Evolutionary conservation across 2,888 invertebrate species (phyloP).

Genomic region (Melangyna quadrimaculata): DNA sequence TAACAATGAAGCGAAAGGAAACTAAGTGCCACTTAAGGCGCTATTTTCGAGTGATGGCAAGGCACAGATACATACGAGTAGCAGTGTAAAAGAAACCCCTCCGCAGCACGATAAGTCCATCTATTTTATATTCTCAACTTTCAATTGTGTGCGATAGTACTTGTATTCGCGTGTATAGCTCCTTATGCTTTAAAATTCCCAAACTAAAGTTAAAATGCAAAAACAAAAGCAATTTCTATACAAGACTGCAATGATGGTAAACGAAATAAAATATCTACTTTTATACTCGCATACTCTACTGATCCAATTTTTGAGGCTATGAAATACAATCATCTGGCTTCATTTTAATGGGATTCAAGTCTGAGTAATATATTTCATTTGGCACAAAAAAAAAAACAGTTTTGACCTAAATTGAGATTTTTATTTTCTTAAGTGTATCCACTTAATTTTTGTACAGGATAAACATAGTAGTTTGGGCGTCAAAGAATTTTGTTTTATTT

Average conservation of each 20-base stretch:
- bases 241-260: slow-evolving; percentile 11
- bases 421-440: too few relatives aligned
- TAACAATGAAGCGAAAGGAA: slow-evolving; percentile 65
- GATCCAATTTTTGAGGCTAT: slow-evolving; percentile 47
- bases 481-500: background rate
- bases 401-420: slow-evolving; percentile 41
- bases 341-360: slow-evolving; percentile 49
- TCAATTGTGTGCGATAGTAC: background rate
- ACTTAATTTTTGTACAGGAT: too few relatives aligned
- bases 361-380: slow-evolving; percentile 49
- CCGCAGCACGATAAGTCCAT: slow-evolving; percentile 53
- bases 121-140: slow-evolving; percentile 29
- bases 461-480: background rate
- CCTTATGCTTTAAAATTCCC: background rate
- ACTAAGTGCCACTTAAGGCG: slow-evolving; percentile 63
- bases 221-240: slow-evolving; percentile 9
- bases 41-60: slow-evolving; percentile 38
- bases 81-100: background rate
- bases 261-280: slow-evolving; percentile 4
- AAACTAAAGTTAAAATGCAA: slow-evolving; percentile 26
- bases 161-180: background rate
- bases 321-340: slow-evolving; percentile 22
- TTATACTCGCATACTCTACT: slow-evolving; percentile 8
- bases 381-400: slow-evolving; percentile 10
- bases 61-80: background rate